These are phyloP conservation scores for Podiceps cristatus DNA, from an alignment of 2,113 vertebrate genomes.

Conservation along the genomic window DNA sequence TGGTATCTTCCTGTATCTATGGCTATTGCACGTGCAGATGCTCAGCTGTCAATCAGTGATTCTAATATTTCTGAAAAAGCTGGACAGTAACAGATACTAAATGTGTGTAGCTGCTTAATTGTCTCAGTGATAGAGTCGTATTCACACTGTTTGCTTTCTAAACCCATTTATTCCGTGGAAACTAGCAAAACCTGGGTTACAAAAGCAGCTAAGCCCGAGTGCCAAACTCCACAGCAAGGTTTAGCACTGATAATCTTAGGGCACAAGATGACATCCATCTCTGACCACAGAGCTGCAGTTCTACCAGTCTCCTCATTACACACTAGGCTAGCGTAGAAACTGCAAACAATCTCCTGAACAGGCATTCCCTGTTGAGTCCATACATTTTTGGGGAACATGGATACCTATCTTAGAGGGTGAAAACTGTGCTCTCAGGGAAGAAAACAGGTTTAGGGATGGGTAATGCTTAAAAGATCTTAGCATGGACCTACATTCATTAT, in stretches of 20 bases:
- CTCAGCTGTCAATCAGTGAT: background rate
- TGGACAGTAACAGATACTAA: background rate
- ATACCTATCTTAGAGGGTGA: background rate
- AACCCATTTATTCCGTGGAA: background rate
- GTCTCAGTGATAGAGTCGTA: background rate
- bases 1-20: background rate
- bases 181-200: background rate
- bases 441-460: background rate
- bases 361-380: background rate
- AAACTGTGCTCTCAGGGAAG: background rate
- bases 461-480: background rate
- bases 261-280: background rate
- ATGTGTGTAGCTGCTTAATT: background rate
- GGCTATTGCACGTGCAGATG: background rate
- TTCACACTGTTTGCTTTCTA: background rate
- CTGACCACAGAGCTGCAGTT: background rate
- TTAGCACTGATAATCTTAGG: background rate
- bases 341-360: background rate
- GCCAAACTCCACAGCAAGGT: background rate
- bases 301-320: background rate
- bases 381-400: rapidly evolving
- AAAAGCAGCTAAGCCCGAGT: background rate
- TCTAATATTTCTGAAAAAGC: background rate
- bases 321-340: rapidly evolving
- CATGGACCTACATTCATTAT: background rate